These are phyloP conservation scores for Pogonocherus hispidulus DNA, from an alignment of 2,888 invertebrate species.

Conservation along the genomic window DNA sequence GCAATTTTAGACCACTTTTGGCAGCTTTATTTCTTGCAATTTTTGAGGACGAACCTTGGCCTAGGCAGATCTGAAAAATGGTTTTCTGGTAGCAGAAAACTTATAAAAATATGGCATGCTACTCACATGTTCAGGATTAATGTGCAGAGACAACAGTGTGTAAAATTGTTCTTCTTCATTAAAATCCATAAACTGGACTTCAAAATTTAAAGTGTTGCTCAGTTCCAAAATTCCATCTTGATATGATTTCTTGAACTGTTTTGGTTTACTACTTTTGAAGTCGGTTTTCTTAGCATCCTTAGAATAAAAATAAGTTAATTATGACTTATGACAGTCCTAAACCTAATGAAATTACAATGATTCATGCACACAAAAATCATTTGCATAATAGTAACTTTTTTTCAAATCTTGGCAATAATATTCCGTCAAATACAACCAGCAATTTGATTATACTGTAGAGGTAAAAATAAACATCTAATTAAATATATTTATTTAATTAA, in stretches of 20 bases:
- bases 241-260: constrained; percentile 40
- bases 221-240: constrained; percentile 54
- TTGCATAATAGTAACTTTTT: too few species aligned
- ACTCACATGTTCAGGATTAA: constrained; percentile 57
- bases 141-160: constrained; percentile 53
- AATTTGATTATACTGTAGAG: too few species aligned
- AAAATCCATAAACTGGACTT: constrained; percentile 53
- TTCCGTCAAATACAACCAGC: too few species aligned
- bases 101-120: not conserved
- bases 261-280: constrained; percentile 21
- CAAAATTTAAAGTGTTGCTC: constrained; percentile 52
- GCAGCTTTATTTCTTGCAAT: constrained; percentile 54
- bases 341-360: too few species aligned
- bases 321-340: too few species aligned
- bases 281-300: not conserved
- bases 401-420: too few species aligned
- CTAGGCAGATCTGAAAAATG: constrained; percentile 56
- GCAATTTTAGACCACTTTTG: constrained; percentile 51
- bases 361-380: too few species aligned
- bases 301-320: too few species aligned
- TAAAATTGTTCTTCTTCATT: constrained; percentile 45
- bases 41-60: constrained; percentile 50
- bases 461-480: too few species aligned
- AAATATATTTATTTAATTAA: too few species aligned
- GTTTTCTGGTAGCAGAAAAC: not conserved